Evolutionary conservation across 2,888 invertebrate genomes (phyloP), one percentile per base, ranked within the genome.

Genomic region (Dione juno): DNA sequence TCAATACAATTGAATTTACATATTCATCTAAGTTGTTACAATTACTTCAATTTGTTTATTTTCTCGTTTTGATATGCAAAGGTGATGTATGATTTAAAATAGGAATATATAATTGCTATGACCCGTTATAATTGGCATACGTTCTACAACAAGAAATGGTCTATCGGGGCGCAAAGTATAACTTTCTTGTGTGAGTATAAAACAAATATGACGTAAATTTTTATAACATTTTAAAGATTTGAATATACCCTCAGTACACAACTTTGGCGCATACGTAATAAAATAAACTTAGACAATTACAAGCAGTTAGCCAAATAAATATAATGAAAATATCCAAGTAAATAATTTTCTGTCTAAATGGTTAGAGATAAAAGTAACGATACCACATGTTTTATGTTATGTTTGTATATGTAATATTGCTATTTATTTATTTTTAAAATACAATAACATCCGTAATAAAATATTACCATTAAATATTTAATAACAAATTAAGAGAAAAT

Each of bases 341-440:
- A 75, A 84, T 88, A 90, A 91, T 88, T 91, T 91, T 90, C 88
- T 91, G 90, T 90, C 89, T 82, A 80, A 80, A 84, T 77, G 78
- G 80, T 78, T 80, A 65, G 53, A 0, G 21, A 14, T 19, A 59
- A 43, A 19, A 21, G 8, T 21, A 21, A 43, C 9, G 59, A 21
- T 16, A 41, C 21, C 28, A 14, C 9, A 14, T 37, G n/a, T 13
- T 54, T 43, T 43, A 28, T 21, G 21, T 43, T n/a, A n/a, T n/a
- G n/a, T n/a, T n/a, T n/a, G n/a, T n/a, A n/a, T n/a, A n/a, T 43
- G 10, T 43, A 21, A 43, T 11, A 57, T 37, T 37, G 10, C 11
- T 11, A n/a, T 35, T 57, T 35, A 57, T 57, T 57, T n/a, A n/a
- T n/a, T 57, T 57, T 2, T 11, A 57, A 37, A 57, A 57, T 11